phyloP scores from a whole-genome alignment of 2,888 invertebrate genomes.

The Encarsia formosa region DNA sequence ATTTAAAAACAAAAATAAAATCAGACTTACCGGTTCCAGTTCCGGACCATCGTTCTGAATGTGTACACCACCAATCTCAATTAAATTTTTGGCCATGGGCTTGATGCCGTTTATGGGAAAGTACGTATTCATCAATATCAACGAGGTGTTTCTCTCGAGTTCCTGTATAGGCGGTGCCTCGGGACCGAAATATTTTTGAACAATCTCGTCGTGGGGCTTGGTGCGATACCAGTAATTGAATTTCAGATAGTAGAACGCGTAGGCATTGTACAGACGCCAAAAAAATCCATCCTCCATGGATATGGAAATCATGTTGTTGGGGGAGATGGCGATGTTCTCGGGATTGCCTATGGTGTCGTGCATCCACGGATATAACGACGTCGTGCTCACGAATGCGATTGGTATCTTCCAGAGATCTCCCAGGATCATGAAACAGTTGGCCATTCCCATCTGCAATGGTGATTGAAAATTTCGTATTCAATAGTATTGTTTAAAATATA shows the following conservation, averaged over 20 bases:
- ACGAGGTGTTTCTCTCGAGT: constrained; percentile 52
- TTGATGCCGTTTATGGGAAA: constrained; percentile 50
- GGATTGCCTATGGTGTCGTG: constrained; percentile 33
- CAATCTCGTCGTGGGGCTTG: neutral
- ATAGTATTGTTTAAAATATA: neutral
- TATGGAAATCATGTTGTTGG: constrained; percentile 16
- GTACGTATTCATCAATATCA: constrained; percentile 55
- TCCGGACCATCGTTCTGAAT: constrained; percentile 42
- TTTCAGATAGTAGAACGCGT: no score
- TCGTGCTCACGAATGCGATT: constrained; percentile 28
- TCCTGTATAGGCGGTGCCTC: constrained; percentile 47
- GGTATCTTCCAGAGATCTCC: constrained; percentile 35
- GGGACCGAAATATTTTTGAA: constrained; percentile 33
- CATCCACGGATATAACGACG: constrained; percentile 33
- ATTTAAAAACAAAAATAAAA: neutral
- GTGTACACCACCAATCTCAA: constrained; percentile 58
- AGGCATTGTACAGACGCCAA: neutral
- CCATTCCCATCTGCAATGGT: neutral
- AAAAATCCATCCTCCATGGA: neutral
- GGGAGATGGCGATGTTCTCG: constrained; percentile 31
- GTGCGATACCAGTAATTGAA: neutral
- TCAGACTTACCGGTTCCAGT: constrained; percentile 31
- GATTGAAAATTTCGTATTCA: neutral
- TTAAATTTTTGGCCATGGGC: constrained; percentile 50
- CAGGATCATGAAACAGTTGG: constrained; percentile 32